Conservation (phyloP, 2,797 vertebrate genomes). For the Poecilia picta region DNA sequence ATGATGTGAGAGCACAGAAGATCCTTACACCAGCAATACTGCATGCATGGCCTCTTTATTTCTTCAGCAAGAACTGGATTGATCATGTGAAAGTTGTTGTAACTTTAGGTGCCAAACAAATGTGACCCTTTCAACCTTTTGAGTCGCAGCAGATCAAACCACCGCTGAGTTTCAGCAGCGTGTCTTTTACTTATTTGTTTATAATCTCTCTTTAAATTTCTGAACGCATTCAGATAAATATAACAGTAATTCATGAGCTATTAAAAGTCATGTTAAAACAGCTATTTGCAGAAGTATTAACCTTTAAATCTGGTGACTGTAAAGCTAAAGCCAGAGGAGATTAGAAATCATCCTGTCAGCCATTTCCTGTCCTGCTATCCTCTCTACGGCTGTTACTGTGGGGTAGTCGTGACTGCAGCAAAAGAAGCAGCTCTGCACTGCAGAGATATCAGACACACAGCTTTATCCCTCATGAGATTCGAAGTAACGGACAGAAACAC, state of each 20-base stretch:
- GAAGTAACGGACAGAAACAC: slow-evolving; percentile 31
- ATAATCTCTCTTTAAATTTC: background rate
- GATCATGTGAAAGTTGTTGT: background rate
- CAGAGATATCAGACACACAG: slow-evolving; percentile 49
- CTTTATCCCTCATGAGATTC: slow-evolving; percentile 34
- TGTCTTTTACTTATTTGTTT: background rate
- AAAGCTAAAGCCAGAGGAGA: slow-evolving; percentile 35
- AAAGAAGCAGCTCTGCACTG: slow-evolving; percentile 63
- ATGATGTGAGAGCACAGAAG: slow-evolving; percentile 43
- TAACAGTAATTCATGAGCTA: background rate
- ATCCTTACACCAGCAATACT: slow-evolving; percentile 19
- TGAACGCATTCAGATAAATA: background rate
- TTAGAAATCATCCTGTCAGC: slow-evolving; percentile 55
- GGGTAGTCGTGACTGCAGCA: slow-evolving; percentile 76
- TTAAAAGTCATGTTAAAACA: slow-evolving; percentile 9
- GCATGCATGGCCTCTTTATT: slow-evolving; percentile 3
- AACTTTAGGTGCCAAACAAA: slow-evolving; percentile 1
- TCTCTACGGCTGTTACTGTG: slow-evolving; percentile 55
- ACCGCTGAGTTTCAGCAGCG: background rate
- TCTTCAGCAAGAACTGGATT: slow-evolving; percentile 11
- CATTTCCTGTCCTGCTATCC: slow-evolving; percentile 48
- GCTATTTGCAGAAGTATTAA: slow-evolving; percentile 13
- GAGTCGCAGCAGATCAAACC: background rate
- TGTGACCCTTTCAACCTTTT: background rate
- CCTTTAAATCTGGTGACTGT: slow-evolving; percentile 25